Conservation (phyloP, 2,113 vertebrate genomes). For the Ophiodon elongatus region DNA sequence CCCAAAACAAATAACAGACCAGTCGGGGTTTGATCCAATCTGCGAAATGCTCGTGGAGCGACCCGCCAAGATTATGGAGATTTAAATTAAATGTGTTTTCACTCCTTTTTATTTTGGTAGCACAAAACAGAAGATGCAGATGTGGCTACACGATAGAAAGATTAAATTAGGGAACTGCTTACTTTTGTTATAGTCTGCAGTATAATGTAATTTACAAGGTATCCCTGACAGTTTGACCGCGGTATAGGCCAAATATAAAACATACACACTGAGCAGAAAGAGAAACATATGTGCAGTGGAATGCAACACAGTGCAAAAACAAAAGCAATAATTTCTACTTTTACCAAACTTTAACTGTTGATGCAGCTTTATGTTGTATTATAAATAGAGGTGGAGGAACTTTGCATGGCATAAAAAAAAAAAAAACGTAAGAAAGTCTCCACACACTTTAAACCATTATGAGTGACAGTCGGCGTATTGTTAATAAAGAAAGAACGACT, state of each 20-base stretch:
- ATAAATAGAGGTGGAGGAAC: not conserved
- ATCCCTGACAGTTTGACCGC: not conserved
- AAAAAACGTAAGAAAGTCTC: no score
- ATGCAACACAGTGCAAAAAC: not conserved
- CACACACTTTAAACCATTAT: no score
- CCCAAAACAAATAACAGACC: no score
- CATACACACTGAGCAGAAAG: not conserved
- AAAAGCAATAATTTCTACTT: not conserved
- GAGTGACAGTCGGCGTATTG: no score
- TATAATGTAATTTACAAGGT: not conserved
- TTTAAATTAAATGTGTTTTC: not conserved
- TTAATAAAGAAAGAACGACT: not conserved
- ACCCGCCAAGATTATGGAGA: not conserved
- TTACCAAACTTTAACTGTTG: not conserved
- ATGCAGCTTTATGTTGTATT: not conserved
- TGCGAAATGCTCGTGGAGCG: not conserved
- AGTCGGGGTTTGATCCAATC: not conserved
- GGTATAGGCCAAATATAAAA: not conserved
- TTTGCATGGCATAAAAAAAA: not conserved
- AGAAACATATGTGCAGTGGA: not conserved
- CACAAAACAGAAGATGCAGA: not conserved
- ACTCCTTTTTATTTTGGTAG: not conserved
- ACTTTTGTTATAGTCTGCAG: not conserved
- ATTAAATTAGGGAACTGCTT: not conserved
- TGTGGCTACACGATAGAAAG: not conserved